phyloP scores from a whole-genome alignment of 1,140 invertebrate species.

The Trypoxylus dichotomus region DNA sequence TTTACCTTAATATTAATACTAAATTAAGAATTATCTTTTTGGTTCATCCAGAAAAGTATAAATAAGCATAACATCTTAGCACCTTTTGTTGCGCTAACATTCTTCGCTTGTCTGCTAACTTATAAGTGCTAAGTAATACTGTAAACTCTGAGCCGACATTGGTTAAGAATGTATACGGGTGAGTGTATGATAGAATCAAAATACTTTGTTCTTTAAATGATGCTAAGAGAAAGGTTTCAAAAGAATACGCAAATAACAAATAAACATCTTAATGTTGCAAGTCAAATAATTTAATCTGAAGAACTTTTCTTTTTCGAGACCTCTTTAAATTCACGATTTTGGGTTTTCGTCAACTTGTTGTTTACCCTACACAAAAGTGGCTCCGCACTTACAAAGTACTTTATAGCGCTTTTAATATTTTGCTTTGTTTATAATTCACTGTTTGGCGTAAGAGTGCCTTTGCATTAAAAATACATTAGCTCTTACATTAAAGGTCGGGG shows the following conservation, averaged over 20 bases:
- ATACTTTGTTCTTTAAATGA: not conserved
- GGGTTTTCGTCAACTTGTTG: not conserved
- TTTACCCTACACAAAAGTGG: not conserved
- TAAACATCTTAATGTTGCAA: not conserved
- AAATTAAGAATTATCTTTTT: not conserved
- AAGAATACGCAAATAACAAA: not conserved
- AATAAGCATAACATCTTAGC: not conserved
- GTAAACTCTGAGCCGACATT: not conserved
- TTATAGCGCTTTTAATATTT: not conserved
- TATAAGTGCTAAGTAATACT: not conserved
- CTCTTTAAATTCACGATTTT: not conserved
- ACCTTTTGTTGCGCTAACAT: not conserved
- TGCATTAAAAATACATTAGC: not conserved
- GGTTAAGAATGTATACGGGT: not conserved
- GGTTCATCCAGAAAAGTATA: not conserved
- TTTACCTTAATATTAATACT: too few species aligned
- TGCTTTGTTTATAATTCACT: not conserved
- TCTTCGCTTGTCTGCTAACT: not conserved
- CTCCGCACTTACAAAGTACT: not conserved
- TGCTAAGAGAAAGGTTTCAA: not conserved
- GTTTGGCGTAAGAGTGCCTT: not conserved
- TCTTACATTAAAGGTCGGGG: not conserved
- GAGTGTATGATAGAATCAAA: not conserved
- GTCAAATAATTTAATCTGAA: not conserved
- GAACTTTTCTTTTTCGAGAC: not conserved